Base-by-base conservation (phyloP, 2,113 vertebrate genomes). In the Sciurus niger region DNA sequence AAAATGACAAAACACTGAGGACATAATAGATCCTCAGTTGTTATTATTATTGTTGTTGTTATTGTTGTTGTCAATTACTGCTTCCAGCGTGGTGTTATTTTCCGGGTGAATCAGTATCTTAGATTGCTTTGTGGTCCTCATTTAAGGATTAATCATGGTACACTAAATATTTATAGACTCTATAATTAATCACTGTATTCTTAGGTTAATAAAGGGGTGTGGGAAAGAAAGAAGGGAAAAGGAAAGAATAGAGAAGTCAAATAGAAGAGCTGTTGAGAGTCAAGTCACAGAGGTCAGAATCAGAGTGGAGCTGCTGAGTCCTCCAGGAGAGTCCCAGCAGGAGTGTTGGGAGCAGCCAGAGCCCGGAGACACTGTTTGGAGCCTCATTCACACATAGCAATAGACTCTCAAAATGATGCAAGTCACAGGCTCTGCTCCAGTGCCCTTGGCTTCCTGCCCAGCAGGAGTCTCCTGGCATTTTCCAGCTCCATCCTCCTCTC, bases 241-340 rank as follows among this genome's bases (percentile, higher is more conserved):
- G 67, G 48, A 88, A 73, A 77, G 37, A 84, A 85, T 28, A 85
- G 46, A 28, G 12, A 84, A 93, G 34, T 84, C 46, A 94, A 67
- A 70, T 4, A 82, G n/a, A 91, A 93, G 60, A 88, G 51, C 12
- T 80, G 40, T 53, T 82, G 34, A 76, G 58, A 88, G 30, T 94
- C 63, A 46, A 37, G 32, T 55, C 91, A 22, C 70, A 90, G 34
- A 90, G 68, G 70, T 82, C 70, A 76, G 28, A 90, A 48, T 83
- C 63, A 40, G 37, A 77, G 14, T 37, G 9, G 22, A 82, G 72
- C 18, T 8, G 2, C 11, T 70, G 37, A 51, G 53, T 55, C 4
- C 11, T 63, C 28, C 51, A 37, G 30, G 46, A 92, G 63, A 72
- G 63, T 94, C 80, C 90, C 20, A 55, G 55, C 4, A 72, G 48